Evolutionary conservation across 2,888 invertebrate species (phyloP).

Genomic region (Aspidapion aeneum): DNA sequence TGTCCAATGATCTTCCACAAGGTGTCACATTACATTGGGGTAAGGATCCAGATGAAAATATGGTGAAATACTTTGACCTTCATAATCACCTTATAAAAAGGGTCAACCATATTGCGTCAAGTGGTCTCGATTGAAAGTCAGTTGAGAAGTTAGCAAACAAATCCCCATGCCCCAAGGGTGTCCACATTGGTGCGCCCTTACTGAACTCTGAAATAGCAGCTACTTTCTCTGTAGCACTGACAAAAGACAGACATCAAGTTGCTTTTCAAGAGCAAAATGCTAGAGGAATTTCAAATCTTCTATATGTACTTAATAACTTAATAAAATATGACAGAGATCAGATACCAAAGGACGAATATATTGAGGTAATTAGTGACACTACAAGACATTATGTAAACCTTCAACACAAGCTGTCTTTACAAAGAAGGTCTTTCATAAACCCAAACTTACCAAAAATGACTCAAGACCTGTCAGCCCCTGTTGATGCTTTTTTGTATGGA

Average conservation of each 20-base stretch:
- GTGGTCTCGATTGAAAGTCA: no score
- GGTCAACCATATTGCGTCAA: no score
- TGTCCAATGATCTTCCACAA: no score
- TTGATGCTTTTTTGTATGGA: neutral
- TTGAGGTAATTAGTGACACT: neutral
- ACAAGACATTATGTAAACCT: neutral
- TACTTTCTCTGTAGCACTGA: neutral
- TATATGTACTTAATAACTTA: neutral
- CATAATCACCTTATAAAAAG: no score
- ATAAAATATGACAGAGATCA: neutral
- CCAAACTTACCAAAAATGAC: neutral
- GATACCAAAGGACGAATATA: neutral
- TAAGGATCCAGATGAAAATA: no score
- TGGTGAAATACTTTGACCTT: no score
- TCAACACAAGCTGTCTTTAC: neutral
- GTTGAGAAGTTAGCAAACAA: no score
- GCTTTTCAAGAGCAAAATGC: neutral
- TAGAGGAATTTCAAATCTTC: neutral
- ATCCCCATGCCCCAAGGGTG: neutral
- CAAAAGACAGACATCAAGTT: neutral
- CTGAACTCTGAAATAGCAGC: neutral
- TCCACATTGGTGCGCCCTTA: neutral
- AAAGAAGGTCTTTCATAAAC: neutral
- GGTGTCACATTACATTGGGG: no score
- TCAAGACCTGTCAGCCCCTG: neutral